Evolutionary conservation across 2,113 vertebrate genomes (phyloP), one percentile per base, ranked within the genome.

Genomic region (Pelobates fuscus): DNA sequence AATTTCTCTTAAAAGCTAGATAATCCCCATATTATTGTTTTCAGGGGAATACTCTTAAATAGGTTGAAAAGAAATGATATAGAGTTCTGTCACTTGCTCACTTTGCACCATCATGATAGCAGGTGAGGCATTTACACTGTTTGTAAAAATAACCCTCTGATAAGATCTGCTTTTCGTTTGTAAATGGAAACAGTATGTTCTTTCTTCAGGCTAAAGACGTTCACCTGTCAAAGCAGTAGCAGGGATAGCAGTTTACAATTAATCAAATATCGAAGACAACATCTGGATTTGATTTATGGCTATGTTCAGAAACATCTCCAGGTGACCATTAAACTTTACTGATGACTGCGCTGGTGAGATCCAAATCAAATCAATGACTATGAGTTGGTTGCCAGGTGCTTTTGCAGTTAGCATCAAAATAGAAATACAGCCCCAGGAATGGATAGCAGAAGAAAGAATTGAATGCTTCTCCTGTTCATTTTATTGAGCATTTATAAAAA

Each of bases 301-400:
- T n/a, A 52, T 77, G 73, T 77, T 64, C 57, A 32, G 26, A 77
- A 60, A 60, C 27, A 77, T 77, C 65, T 77, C 73, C 55, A 52
- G 73, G 65, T 77, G 66, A 57, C 73, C 67, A 68, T 68, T 77
- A 68, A 68, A 77, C 73, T 77, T 32, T 77, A 77, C 73, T 68
- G 64, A 77, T 68, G 73, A 61, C 66, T 68, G 43, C 41, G 52
- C 26, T 59, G 58, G 67, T 25, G 43, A 30, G 27, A 67, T 67
- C 27, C 30, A 77, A 77, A 67, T 67, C 27, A 52, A 77, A 77
- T 68, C 64, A 77, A 77, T 68, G 73, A 67, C 63, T 76, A 2
- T 8, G 21, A 68, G 30, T 29, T 37, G 25, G 17, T 24, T 68
- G 73, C 29, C 25, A 18, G 32, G 8, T 29, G 46, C 15, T 59